Evolutionary conservation across 1,140 invertebrate genomes (phyloP).

Genomic region (Ceratina japonica): DNA sequence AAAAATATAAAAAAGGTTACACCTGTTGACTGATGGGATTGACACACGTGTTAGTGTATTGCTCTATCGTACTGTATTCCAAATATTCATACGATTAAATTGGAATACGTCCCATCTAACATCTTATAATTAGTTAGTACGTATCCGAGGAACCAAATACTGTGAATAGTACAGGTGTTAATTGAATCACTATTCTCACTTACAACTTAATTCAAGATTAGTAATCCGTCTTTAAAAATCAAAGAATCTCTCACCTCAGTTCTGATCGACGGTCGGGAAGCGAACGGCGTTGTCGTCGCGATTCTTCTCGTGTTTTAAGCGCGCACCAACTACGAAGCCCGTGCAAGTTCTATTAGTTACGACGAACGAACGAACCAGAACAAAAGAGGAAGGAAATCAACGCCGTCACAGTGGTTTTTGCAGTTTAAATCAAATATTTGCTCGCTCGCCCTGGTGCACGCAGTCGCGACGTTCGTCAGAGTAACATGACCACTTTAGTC

Average conservation of each 20-base stretch:
- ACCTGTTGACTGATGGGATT: not conserved
- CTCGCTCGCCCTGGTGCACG: not conserved
- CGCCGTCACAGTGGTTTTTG: too few species aligned
- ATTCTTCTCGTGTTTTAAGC: not conserved
- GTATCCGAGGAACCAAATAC: not conserved
- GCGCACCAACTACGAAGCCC: not conserved
- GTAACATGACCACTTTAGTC: slow-evolving; percentile 36
- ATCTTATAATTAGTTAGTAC: not conserved
- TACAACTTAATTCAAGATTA: too few species aligned
- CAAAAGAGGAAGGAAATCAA: too few species aligned
- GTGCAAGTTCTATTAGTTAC: not conserved
- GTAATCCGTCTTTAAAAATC: too few species aligned
- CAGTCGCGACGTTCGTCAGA: slow-evolving; percentile 18
- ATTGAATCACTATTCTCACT: too few species aligned
- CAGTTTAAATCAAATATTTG: too few species aligned
- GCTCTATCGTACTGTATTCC: too few species aligned
- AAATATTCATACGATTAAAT: too few species aligned
- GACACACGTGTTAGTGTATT: not conserved
- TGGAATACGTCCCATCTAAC: not conserved
- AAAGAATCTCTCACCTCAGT: slow-evolving; percentile 9
- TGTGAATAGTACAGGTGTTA: too few species aligned
- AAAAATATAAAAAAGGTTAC: too few species aligned
- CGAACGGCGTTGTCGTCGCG: not conserved
- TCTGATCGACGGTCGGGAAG: not conserved
- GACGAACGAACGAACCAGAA: not conserved